phyloP scores from a whole-genome alignment of 2,797 vertebrate species.

The Coilia nasus region DNA sequence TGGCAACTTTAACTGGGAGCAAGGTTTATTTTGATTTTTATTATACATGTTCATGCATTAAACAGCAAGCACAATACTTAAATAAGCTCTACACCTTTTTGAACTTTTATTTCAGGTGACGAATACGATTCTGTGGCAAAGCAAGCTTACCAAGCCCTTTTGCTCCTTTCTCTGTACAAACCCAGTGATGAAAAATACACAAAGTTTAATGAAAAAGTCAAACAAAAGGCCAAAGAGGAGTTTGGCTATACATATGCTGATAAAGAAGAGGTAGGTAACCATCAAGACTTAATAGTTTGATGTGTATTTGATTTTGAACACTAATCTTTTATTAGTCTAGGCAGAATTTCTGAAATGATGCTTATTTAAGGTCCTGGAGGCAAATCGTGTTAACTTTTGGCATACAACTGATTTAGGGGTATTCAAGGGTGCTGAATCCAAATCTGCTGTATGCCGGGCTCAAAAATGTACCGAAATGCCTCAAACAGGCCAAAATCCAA shows the following conservation, averaged over 20 bases:
- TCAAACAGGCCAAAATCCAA: too few species aligned
- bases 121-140: constrained; percentile 49
- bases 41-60: neutral
- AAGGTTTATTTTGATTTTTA: constrained; percentile 38
- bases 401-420: too few species aligned
- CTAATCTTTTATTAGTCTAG: neutral
- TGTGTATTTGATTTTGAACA: neutral
- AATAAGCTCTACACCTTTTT: neutral
- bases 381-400: too few species aligned
- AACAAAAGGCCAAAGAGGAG: constrained; percentile 47
- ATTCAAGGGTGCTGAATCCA: too few species aligned
- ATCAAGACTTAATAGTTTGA: neutral
- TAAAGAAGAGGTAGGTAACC: constrained; percentile 47
- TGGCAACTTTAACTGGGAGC: constrained; percentile 57
- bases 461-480: too few species aligned
- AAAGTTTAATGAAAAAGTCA: constrained; percentile 54
- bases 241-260: constrained; percentile 54
- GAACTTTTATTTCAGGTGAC: constrained; percentile 48
- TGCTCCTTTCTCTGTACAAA: constrained; percentile 59
- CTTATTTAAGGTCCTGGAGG: too few species aligned
- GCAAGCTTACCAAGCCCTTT: constrained; percentile 54
- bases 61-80: neutral
- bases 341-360: too few species aligned
- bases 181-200: constrained; percentile 52
- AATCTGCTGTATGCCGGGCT: too few species aligned